Evolutionary conservation across 53 echinoderm and acorn worm genomes (phyloP).

Genomic region (Luidia sarsii): DNA sequence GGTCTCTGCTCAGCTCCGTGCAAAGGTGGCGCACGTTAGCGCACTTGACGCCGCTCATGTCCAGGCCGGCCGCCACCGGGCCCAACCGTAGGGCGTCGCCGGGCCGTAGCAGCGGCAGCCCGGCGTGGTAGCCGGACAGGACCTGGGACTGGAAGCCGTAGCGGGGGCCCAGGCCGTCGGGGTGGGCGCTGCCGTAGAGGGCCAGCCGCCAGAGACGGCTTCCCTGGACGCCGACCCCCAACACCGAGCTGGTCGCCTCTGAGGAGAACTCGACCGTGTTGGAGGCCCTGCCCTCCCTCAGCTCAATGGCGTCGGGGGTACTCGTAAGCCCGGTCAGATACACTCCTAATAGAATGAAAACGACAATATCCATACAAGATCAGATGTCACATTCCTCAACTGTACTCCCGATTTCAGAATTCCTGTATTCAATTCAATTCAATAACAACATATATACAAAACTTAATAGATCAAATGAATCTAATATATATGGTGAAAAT

Average conservation of each 20-base stretch:
- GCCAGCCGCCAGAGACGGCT: constrained; percentile 74
- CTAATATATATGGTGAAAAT: too few species aligned
- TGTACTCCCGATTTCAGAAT: too few species aligned
- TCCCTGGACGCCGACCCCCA: constrained; percentile 55
- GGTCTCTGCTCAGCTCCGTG: constrained; percentile 81
- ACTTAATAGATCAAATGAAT: too few species aligned
- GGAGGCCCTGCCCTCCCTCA: constrained; percentile 41
- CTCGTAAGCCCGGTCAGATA: constrained; percentile 44
- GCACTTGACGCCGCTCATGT: constrained; percentile 83
- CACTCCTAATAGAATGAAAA: constrained; percentile 11
- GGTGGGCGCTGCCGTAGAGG: constrained; percentile 65
- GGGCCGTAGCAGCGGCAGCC: constrained; percentile 64
- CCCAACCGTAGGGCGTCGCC: constrained; percentile 67
- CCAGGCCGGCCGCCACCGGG: constrained; percentile 63
- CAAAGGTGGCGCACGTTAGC: constrained; percentile 69
- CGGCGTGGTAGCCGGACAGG: constrained; percentile 68
- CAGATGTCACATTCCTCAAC: neutral
- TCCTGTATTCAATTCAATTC: too few species aligned
- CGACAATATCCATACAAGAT: neutral
- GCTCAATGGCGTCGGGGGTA: constrained; percentile 33
- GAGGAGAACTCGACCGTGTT: constrained; percentile 51
- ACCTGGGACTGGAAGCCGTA: constrained; percentile 65
- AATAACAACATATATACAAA: too few species aligned
- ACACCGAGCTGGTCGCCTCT: constrained; percentile 23
- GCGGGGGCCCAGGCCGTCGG: constrained; percentile 79